Percentiles rank a stretch among this genome's conserved stretches.
Evolutionary conservation across 2,113 vertebrate genomes (phyloP).

Genomic region (Lophochroa leadbeateri): DNA sequence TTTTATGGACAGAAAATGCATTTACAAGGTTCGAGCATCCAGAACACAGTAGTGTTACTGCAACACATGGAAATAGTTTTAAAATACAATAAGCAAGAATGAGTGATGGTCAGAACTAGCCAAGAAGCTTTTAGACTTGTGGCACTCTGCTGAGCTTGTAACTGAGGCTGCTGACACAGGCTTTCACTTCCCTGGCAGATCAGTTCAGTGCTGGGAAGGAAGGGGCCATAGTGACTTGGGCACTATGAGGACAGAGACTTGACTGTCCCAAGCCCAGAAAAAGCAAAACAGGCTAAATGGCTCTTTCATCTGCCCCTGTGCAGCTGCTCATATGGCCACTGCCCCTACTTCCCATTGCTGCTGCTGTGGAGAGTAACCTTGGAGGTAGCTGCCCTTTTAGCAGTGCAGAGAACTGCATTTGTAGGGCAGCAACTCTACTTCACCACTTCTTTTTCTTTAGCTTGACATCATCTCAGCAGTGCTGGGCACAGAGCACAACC

Average conservation of each 20-base stretch:
- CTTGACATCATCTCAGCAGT: neutral
- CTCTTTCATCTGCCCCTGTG: constrained; percentile 30
- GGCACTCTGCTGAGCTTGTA: neutral
- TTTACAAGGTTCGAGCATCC: neutral
- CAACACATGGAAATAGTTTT: neutral
- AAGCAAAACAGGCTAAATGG: constrained; percentile 19
- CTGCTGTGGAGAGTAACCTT: neutral
- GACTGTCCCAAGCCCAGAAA: constrained; percentile 38
- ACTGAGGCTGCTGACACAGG: neutral
- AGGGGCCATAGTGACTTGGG: neutral
- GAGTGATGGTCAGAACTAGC: neutral
- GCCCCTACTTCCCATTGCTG: neutral
- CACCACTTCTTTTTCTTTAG: neutral
- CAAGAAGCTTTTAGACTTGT: neutral
- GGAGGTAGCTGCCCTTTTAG: neutral
- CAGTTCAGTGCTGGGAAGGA: neutral
- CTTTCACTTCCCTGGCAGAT: neutral
- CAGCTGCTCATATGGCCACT: constrained; percentile 14
- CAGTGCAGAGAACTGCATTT: neutral
- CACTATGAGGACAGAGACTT: constrained; percentile 31
- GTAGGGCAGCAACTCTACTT: neutral
- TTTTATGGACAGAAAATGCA: neutral
- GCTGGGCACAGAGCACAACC: neutral
- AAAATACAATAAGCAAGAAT: neutral
- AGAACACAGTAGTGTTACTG: neutral